Evolutionary conservation across 2,888 invertebrate species (phyloP), one percentile per base, ranked within the genome.

Genomic region (Stenotaenia linearis): DNA sequence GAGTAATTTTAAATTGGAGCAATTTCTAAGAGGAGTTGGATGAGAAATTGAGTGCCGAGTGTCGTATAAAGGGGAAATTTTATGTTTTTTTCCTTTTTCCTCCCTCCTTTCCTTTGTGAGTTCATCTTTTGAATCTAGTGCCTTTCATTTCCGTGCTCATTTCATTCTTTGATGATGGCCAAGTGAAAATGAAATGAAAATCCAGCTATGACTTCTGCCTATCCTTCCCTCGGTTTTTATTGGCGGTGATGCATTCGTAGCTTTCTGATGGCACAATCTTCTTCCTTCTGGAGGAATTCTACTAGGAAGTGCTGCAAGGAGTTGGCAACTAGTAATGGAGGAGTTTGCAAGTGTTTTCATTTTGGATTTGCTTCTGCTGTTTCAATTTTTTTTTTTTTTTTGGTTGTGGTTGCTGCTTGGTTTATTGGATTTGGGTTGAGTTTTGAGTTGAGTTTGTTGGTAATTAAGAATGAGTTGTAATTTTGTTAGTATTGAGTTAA

Each of bases 161-260:
- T 69, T 69, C 69, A 69, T 50, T 50, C 50, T 5, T 50, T 50
- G 50, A 50, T 69, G 69, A 25, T 28, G 69, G 69, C 69, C 69
- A 69, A 69, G 69, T 69, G 69, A 69, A 69, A 69, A 69, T 69
- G 69, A 69, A 69, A 69, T 69, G 69, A 69, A 69, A 69, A 69
- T 69, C 69, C 69, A 69, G 69, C 69, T 69, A 69, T 69, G 69
- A 69, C 69, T 69, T 69, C n/a, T 69, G 69, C 69, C n/a, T 69
- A 69, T 69, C 25, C 69, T 28, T 69, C 25, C 25, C 69, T 69
- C 25, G 69, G 25, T 69, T 69, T 69, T 69, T 69, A 69, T 69
- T 69, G 69, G 69, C 69, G 69, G 69, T 69, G 69, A 69, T 69
- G 69, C 69, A 69, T 69, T 28, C 69, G 69, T 28, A 69, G n/a